These are phyloP conservation scores for Phortica magna DNA, from an alignment of 2,888 invertebrate species.

Conservation along the genomic window DNA sequence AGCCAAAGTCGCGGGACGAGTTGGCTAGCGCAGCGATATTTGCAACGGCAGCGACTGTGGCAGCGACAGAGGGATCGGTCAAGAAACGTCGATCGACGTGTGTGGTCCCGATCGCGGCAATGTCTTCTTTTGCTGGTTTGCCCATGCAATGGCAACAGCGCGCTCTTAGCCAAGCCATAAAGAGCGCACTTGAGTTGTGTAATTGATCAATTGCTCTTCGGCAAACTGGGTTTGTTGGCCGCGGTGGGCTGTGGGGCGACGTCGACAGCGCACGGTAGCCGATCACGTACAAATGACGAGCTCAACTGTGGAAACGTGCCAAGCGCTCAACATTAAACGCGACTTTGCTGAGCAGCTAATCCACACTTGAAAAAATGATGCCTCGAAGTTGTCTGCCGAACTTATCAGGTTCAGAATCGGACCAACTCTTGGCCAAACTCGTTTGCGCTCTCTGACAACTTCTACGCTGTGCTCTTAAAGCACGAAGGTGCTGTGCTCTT, in stretches of 20 bases:
- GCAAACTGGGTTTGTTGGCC: neutral
- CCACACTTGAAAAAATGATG: neutral
- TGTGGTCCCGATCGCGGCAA: constrained; percentile 64
- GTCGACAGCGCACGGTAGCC: constrained; percentile 55
- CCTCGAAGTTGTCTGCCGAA: too few species aligned
- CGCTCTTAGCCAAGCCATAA: constrained; percentile 6
- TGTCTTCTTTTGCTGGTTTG: constrained; percentile 62
- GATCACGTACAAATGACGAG: constrained; percentile 50
- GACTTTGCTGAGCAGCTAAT: neutral
- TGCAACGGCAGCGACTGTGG: neutral
- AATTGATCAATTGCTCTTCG: neutral
- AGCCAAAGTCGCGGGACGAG: too few species aligned
- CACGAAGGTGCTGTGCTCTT: neutral
- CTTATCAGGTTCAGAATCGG: too few species aligned
- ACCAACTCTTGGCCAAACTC: neutral
- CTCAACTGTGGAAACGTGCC: constrained; percentile 28
- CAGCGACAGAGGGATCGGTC: neutral
- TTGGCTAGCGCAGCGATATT: neutral
- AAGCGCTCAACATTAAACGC: constrained; percentile 13
- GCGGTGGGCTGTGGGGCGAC: neutral
- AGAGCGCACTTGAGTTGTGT: constrained; percentile 19
- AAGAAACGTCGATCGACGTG: constrained; percentile 55
- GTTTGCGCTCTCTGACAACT: neutral
- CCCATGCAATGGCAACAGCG: constrained; percentile 45
- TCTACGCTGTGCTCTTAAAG: neutral